phyloP scores from a whole-genome alignment of 2,888 invertebrate species.

The Hypomecis atomaria region DNA sequence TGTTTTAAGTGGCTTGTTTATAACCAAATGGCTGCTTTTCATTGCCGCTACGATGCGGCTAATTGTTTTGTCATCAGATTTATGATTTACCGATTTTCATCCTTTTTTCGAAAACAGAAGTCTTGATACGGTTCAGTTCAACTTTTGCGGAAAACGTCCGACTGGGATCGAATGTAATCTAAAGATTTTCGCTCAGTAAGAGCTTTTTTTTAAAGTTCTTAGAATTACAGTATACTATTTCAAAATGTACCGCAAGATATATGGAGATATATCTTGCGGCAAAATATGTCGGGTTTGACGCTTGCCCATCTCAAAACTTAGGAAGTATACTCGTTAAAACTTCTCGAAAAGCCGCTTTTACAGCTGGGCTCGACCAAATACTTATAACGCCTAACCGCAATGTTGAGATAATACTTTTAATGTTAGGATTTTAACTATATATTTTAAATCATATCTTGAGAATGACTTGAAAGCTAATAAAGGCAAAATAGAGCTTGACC shows the following conservation, averaged over 20 bases:
- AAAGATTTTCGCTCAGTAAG: constrained; percentile 1
- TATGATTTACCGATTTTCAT: not conserved
- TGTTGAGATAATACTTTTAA: constrained; percentile 5
- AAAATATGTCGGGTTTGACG: not conserved
- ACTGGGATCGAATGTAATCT: constrained; percentile 18
- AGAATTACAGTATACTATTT: constrained; percentile 5
- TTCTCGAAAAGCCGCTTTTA: constrained; percentile 12
- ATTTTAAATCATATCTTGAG: not conserved
- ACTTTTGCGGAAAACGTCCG: constrained; percentile 3
- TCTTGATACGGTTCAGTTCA: constrained; percentile 7
- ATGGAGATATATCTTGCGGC: not conserved
- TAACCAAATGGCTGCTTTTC: constrained; percentile 5
- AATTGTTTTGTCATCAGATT: constrained; percentile 6
- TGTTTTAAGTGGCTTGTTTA: constrained; percentile 11
- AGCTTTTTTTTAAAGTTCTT: constrained; percentile 7
- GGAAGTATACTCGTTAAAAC: constrained; percentile 15
- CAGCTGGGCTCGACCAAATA: constrained; percentile 2
- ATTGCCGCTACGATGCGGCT: not conserved
- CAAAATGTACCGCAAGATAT: constrained; percentile 13
- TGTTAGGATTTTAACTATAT: not conserved
- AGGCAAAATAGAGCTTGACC: not conserved
- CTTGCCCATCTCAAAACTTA: not conserved
- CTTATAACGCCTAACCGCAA: constrained; percentile 3
- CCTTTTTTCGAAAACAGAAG: not conserved
- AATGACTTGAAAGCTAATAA: not conserved